Evolutionary conservation across 1,140 invertebrate genomes (phyloP), one percentile per base, ranked within the genome.

Genomic region (Eumeta japonica): DNA sequence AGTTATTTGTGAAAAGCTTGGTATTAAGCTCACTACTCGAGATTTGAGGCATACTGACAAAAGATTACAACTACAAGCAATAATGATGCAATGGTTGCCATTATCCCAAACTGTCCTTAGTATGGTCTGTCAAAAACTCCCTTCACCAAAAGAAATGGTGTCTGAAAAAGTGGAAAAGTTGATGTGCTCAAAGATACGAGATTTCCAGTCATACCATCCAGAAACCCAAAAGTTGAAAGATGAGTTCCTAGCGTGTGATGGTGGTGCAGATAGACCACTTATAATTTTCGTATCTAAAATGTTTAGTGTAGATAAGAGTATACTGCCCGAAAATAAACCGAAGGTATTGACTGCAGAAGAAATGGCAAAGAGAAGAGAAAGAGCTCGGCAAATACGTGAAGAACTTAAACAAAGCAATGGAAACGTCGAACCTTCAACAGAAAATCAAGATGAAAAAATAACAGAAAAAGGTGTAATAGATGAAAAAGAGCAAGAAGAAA

Each of bases 261-360:
- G 81, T 48, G 76, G 77, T 16, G 56, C 81, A 2, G 76, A 85
- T 41, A 81, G 78, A 40, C 88, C 92, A 44, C 75, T 92, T 9
- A 89, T 98, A 57, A 84, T 90, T 32, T 98, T 92, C 75, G 83
- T 98, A 40, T 97, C 95, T 2, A 98, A 98, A 81, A 94, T 95
- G 90, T 90, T 93, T 76, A 82, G 87, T 39, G 80, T 88, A n/a
- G 86, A 89, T 53, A 80, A 78, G 35, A 83, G 79, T 46, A 70
- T 70, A 37, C 54, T 94, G 34, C 88, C 88, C 1, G 80, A 89
- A 55, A 87, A 89, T 56, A 83, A 80, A 52, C 75, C 81, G 24
- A 88, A 86, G 56, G 77, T 81, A 2, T 62, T 95, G 17, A 91
- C 89, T 1, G 58, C 72, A 0, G 86, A 88, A 60, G 90, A 95